Base-by-base conservation (phyloP, 2,113 vertebrate species). In the Zosterops lateralis region DNA sequence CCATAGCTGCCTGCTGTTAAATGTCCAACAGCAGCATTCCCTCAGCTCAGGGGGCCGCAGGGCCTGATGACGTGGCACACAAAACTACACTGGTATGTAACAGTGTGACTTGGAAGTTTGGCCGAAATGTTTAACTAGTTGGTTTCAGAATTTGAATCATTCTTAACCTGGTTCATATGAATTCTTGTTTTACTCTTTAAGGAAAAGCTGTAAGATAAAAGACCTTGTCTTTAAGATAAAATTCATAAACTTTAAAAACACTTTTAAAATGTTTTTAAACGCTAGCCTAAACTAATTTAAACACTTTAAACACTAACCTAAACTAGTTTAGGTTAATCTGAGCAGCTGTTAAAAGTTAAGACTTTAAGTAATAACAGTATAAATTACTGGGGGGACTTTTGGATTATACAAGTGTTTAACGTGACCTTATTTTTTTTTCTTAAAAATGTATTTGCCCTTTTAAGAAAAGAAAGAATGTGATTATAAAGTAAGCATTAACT, bases 1-100 rank as follows among this genome's bases (percentile, higher is more conserved):
- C 3, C 1, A 32, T 4, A 53, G 21, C 17, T 67, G 19, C 48
- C 40, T 71, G 32, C 17, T 64, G 26, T 56, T 56, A 38, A 26
- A 4, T 4, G 22, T 58, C 25, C 66, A 40, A 25, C 6, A 75
- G 10, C 10, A 57, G 24, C 20, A 44, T 12, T 36, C 38, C 19
- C 45, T 29, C 47, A 78, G 20, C 2, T 56, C 7, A 51, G 17
- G 18, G 26, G 9, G 2, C 17, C 79, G 14, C 40, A 56, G n/a
- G 22, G 5, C 47, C 56, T 60, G 34, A 47, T 56, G 64, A 64
- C 8, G 12, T 11, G 1, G 36, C 0, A 0, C 17, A 50, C 19
- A 71, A 75, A 93, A 48, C 16, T 34, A 44, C 17, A 44, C 7
- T 22, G 24, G 5, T 36, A 31, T 10, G 19, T 6, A 48, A 53